These are phyloP conservation scores for Urosaurus nigricauda DNA, from an alignment of 2,797 vertebrate species.

Conservation along the genomic window DNA sequence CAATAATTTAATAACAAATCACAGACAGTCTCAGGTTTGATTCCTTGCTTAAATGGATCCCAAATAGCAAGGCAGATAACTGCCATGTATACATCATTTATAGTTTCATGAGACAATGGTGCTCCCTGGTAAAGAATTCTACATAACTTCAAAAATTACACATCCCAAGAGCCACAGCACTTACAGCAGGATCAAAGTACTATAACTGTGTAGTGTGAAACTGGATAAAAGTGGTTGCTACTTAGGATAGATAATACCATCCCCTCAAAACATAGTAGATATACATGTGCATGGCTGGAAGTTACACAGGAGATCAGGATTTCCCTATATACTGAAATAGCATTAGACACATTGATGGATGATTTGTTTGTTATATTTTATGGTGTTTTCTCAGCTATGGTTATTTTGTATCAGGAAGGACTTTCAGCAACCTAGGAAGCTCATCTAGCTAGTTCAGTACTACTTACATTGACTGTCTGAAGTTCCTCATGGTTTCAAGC, in stretches of 20 bases:
- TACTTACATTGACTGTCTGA: background rate
- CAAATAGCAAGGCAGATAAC: no score
- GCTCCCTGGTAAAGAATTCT: no score
- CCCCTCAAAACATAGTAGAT: background rate
- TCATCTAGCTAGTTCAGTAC: background rate
- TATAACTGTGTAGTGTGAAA: background rate
- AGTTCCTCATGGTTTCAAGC: background rate
- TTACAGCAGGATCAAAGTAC: background rate
- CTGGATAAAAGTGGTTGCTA: no score
- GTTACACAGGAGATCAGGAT: background rate
- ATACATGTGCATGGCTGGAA: background rate
- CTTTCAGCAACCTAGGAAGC: background rate
- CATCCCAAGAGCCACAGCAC: no score
- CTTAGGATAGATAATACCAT: background rate
- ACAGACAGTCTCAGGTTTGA: no score
- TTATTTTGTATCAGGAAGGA: background rate
- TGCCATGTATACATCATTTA: no score
- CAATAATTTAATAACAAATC: no score
- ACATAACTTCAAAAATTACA: no score
- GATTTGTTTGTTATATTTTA: background rate
- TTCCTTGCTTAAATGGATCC: no score
- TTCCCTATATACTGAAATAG: background rate
- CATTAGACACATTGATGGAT: background rate
- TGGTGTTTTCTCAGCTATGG: background rate
- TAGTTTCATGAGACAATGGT: no score